Evolutionary conservation across 2,113 vertebrate species (phyloP), one percentile per base, ranked within the genome.

Genomic region (Nesogale talazaci): DNA sequence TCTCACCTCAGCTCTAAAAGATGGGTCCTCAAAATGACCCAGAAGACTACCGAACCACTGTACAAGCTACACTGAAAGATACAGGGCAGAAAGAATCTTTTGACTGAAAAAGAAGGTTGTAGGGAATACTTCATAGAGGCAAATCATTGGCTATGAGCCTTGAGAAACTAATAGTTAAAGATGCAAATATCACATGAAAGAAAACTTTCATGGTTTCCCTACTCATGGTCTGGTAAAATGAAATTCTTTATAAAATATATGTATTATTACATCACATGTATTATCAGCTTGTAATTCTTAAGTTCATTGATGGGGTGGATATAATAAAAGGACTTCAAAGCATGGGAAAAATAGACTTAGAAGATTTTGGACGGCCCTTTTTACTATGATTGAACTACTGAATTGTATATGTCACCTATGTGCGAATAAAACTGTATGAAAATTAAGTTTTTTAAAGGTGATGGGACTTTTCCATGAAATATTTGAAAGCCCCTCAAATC

Each of bases 131-230:
- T 52, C 14, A 52, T 6, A 52, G 46, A 52, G 46, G 46, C 14
- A 70, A 25, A 6, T 15, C 12, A n/a, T 38, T 23, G 56, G 83
- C 23, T 11, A 23, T 67, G 4, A 52, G 59, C 46, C 46, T 81
- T 94, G 57, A 89, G 92, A 92, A 85, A 67, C 6, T 27, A 91
- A 72, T 3, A 61, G 59, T 52, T 12, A 83, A 70, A 81, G 9
- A 63, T 40, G 31, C 31, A 75, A 89, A 80, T 67, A 2, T 2
- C 20, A 93, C 27, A 5, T 69, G 61, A 61, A 3, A 27, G 20
- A 40, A 52, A 88, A 27, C 42, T 20, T 67, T 23, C 61, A 9
- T 77, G 9, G 9, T 61, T 38, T 77, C 38, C n/a, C 80, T 27
- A 85, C 59, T 61, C 59, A 61, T 61, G 59, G 59, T 79, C 72